These are phyloP conservation scores for Mirounga angustirostris DNA, from an alignment of 2,113 vertebrate genomes.

Conservation along the genomic window DNA sequence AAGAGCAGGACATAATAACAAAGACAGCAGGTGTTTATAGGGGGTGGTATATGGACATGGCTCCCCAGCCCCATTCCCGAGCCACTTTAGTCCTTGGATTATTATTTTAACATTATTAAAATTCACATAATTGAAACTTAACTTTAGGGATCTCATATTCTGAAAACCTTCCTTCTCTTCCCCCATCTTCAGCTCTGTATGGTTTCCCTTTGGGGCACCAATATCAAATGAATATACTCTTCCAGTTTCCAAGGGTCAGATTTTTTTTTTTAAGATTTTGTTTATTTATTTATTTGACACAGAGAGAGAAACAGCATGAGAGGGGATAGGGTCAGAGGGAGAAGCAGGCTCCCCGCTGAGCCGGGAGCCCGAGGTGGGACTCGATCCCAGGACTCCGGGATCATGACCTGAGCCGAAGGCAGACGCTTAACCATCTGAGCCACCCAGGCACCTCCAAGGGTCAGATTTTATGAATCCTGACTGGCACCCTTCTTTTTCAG, in stretches of 20 bases:
- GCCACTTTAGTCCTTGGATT: neutral
- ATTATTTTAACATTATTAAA: slow-evolving; percentile 52
- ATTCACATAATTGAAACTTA: slow-evolving; percentile 16
- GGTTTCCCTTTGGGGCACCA: neutral
- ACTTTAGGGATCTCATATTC: neutral
- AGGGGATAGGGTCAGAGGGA: too few species aligned
- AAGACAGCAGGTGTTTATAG: slow-evolving; percentile 73
- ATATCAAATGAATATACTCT: neutral
- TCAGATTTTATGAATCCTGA: neutral
- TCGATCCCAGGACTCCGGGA: too few species aligned
- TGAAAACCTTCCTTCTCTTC: neutral
- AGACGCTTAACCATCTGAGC: too few species aligned
- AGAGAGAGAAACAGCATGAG: too few species aligned
- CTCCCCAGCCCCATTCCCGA: slow-evolving; percentile 1
- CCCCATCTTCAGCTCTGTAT: neutral
- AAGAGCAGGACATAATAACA: slow-evolving; percentile 73
- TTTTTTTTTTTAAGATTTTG: neutral
- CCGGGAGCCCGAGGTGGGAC: too few species aligned
- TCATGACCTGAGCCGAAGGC: too few species aligned
- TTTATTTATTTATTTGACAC: too few species aligned
- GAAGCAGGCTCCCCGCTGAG: too few species aligned
- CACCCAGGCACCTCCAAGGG: neutral
- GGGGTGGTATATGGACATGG: slow-evolving; percentile 18
- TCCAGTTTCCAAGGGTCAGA: neutral
- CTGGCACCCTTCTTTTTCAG: neutral